phyloP scores from a whole-genome alignment of 23 tunicate species.

The Botrylloides violaceus region DNA sequence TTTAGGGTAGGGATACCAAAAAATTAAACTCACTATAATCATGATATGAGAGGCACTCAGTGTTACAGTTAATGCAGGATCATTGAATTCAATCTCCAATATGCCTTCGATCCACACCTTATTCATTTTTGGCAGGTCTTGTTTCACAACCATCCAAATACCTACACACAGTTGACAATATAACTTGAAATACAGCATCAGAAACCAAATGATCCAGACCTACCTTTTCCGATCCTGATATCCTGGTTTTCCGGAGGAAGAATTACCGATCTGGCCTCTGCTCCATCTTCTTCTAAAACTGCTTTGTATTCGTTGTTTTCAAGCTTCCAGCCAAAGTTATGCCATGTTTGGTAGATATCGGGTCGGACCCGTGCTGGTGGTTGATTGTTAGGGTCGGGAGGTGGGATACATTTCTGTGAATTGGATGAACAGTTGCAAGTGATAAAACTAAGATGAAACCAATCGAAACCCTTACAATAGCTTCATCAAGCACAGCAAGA shows the following conservation, averaged over 20 bases:
- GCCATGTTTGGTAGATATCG: neutral
- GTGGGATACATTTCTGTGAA: conserved; percentile 21
- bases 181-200: too few species aligned
- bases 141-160: conserved; percentile 12
- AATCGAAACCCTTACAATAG: too few species aligned
- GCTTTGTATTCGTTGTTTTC: conserved; percentile 1
- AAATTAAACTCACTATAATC: conserved; percentile 18
- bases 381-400: conserved; percentile 8
- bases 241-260: conserved; percentile 10
- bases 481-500: too few species aligned
- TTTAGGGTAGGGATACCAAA: too few species aligned
- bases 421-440: too few species aligned
- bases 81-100: conserved; percentile 19
- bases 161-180: neutral
- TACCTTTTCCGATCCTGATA: conserved; percentile 6
- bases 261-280: neutral
- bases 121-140: conserved; percentile 16
- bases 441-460: too few species aligned
- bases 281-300: neutral
- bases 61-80: conserved; percentile 3
- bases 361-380: conserved; percentile 42
- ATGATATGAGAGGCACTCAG: conserved; percentile 39
- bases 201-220: too few species aligned
- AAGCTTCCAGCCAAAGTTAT: neutral
- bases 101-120: conserved; percentile 26